Conservation (phyloP, 2,888 invertebrate species). For the Gordius sp. region DNA sequence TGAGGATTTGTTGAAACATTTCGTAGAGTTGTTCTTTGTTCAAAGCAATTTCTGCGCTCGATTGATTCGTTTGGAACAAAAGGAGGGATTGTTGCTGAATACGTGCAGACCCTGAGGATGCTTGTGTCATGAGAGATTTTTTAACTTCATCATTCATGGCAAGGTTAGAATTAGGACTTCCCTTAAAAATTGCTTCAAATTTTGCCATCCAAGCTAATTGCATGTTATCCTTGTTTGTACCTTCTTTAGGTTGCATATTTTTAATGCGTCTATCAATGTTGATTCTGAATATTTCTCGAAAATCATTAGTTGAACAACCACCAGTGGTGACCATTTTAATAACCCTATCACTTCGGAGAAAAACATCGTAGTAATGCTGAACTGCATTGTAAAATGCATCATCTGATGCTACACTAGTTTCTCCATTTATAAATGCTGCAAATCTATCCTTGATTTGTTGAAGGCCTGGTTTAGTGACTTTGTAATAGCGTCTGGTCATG, state of each 20-base stretch:
- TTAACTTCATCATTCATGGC: not conserved
- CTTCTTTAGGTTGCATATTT: constrained; percentile 93
- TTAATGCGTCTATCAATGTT: constrained; percentile 83
- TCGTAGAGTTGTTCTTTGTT: constrained; percentile 98
- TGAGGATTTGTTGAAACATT: constrained; percentile 95
- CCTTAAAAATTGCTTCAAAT: constrained; percentile 69
- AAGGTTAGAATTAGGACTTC: not conserved
- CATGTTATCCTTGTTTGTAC: constrained; percentile 91
- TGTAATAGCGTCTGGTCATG: constrained; percentile 69
- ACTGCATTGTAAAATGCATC: constrained; percentile 86
- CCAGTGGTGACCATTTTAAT: constrained; percentile 86
- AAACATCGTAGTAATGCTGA: constrained; percentile 65
- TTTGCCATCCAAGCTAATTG: constrained; percentile 97
- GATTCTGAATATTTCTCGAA: constrained; percentile 70
- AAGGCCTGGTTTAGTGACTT: constrained; percentile 77
- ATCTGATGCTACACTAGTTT: constrained; percentile 77
- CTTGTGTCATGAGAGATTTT: constrained; percentile 17
- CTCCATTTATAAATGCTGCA: constrained; percentile 80
- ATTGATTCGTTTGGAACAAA: not conserved
- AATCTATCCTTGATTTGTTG: constrained; percentile 76
- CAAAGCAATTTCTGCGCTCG: constrained; percentile 47
- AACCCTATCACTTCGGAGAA: constrained; percentile 81
- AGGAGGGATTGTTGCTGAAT: not conserved
- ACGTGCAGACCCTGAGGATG: not conserved
- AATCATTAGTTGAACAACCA: constrained; percentile 89